These are phyloP conservation scores for Drosophila ficusphila DNA, from an alignment of 1,140 invertebrate species.

Conservation along the genomic window DNA sequence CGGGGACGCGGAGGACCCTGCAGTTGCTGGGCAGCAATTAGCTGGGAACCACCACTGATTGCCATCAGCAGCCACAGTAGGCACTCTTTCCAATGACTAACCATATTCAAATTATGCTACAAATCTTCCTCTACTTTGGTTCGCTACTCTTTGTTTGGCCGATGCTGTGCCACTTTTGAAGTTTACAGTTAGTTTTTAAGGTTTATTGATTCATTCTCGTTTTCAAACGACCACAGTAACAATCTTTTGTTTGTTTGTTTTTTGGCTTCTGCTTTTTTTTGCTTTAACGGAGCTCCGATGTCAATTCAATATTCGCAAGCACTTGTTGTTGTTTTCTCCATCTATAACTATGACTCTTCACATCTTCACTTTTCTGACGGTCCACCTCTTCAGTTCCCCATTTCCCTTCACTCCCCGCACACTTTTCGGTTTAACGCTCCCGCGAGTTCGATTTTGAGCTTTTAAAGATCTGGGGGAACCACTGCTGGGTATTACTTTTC, in stretches of 20 bases:
- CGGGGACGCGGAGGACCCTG: conserved; percentile 54
- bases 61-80: conserved; percentile 30
- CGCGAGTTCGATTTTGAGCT: conserved; percentile 29
- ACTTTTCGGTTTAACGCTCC: conserved; percentile 29
- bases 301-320: conserved; percentile 53
- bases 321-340: conserved; percentile 16
- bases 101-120: conserved; percentile 37
- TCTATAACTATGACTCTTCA: conserved; percentile 5
- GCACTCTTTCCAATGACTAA: conserved; percentile 14
- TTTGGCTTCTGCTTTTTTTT: conserved; percentile 5
- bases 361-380: neutral
- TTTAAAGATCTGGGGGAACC: conserved; percentile 2
- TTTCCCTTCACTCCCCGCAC: conserved; percentile 17
- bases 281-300: conserved; percentile 46
- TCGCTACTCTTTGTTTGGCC: conserved; percentile 38
- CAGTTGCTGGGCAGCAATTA: conserved; percentile 42
- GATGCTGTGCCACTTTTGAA: conserved; percentile 65
- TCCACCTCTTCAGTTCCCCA: conserved; percentile 12
- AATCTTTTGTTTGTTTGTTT: conserved; percentile 20
- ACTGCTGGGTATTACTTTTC: too few relatives aligned
- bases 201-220: conserved; percentile 47
- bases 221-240: conserved; percentile 37
- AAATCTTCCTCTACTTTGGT: conserved; percentile 8
- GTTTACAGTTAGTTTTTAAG: conserved; percentile 61
- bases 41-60: neutral